These are phyloP conservation scores for Polymixis flavicincta DNA, from an alignment of 2,888 invertebrate species.

Conservation along the genomic window DNA sequence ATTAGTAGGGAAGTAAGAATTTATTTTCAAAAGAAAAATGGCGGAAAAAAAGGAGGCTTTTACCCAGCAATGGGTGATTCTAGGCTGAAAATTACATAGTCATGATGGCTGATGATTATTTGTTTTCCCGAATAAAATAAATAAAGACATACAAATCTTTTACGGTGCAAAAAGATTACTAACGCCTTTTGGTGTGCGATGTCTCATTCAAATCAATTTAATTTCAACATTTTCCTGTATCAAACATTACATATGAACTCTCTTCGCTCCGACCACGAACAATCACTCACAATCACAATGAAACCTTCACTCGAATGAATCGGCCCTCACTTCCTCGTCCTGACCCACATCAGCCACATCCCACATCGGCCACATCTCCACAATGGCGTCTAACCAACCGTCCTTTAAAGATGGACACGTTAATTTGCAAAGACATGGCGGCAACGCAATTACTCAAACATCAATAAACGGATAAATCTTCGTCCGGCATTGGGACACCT, in stretches of 20 bases:
- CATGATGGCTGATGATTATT: not conserved
- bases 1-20: too few relatives aligned
- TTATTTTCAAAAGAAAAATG: too few relatives aligned
- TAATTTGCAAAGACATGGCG: constrained; percentile 53
- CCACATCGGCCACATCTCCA: constrained; percentile 18
- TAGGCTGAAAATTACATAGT: too few relatives aligned
- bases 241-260: not conserved
- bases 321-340: constrained; percentile 47
- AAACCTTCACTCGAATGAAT: constrained; percentile 47
- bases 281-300: constrained; percentile 39
- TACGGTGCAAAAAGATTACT: not conserved
- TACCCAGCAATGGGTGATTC: too few relatives aligned
- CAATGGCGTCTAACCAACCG: constrained; percentile 58
- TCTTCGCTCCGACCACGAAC: constrained; percentile 1
- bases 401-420: constrained; percentile 62
- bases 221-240: not conserved
- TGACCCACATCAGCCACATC: constrained; percentile 48
- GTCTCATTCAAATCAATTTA: not conserved
- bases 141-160: not conserved
- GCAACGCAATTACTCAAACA: constrained; percentile 65
- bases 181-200: not conserved
- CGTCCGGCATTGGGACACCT: constrained; percentile 61
- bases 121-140: not conserved
- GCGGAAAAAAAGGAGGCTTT: too few relatives aligned
- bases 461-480: constrained; percentile 71